These are phyloP conservation scores for Tetramorium bicarinatum DNA, from an alignment of 2,888 invertebrate genomes.

Conservation along the genomic window DNA sequence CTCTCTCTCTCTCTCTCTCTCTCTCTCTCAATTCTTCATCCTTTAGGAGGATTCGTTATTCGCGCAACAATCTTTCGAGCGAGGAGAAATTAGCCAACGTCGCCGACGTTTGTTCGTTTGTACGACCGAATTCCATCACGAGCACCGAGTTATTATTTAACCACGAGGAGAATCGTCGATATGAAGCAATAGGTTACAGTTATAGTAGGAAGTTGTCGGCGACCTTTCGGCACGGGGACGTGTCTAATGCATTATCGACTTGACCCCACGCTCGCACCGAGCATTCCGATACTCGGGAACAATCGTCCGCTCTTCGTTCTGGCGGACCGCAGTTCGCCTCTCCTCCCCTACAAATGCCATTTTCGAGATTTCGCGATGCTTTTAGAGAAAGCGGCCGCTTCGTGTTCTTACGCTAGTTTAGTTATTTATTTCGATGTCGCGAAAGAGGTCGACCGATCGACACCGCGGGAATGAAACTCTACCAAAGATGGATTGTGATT, in stretches of 20 bases:
- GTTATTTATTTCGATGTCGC: background rate
- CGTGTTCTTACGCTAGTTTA: background rate
- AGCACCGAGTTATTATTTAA: slow-evolving; percentile 51
- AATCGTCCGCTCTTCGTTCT: slow-evolving; percentile 76
- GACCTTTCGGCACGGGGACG: slow-evolving; percentile 63
- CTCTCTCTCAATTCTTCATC: slow-evolving; percentile 4
- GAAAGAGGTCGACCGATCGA: background rate
- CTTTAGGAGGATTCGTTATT: slow-evolving; percentile 26
- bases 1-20: background rate
- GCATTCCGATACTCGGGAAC: slow-evolving; percentile 63
- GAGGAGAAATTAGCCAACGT: slow-evolving; percentile 34
- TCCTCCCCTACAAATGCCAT: slow-evolving; percentile 16
- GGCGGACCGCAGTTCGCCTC: background rate
- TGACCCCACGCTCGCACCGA: slow-evolving; percentile 71
- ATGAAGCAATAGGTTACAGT: slow-evolving; percentile 67
- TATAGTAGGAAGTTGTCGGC: slow-evolving; percentile 64
- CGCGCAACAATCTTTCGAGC: slow-evolving; percentile 18
- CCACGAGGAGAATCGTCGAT: slow-evolving; percentile 34
- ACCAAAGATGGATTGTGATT: background rate
- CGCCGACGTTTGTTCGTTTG: background rate
- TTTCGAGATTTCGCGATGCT: slow-evolving; percentile 28
- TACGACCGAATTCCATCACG: slow-evolving; percentile 42
- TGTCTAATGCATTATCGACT: slow-evolving; percentile 73
- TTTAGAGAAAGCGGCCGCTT: slow-evolving; percentile 23
- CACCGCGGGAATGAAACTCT: background rate